Evolutionary conservation across 1,140 invertebrate species (phyloP), one percentile per base, ranked within the genome.

Genomic region (Drosophila arawakana): DNA sequence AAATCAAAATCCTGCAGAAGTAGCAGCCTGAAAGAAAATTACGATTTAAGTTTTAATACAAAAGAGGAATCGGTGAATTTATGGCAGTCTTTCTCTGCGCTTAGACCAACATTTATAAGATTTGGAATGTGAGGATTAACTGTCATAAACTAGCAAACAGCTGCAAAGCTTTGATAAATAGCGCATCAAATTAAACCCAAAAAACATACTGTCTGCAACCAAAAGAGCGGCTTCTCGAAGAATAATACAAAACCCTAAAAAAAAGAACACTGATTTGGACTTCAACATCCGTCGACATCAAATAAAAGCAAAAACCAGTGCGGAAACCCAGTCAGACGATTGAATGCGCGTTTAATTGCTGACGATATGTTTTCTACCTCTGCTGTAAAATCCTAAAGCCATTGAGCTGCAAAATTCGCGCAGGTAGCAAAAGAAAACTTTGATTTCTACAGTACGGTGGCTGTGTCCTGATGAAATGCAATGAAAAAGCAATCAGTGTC

Each of bases 311-410:
- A 59, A 43, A 55, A 43, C 41, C 11, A 15, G 43, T 47, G 46
- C 39, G n/a, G 41, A 43, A 72, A 54, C 62, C 67, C 76, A 80
- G 80, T 73, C 81, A 77, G 81, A 76, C 65, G 81, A 84, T 81
- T 85, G 81, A 85, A 85, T 85, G 81, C 75, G 47, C 70, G 78
- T 81, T 85, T 85, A 85, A 85, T 85, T 85, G 81, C 81, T 85
- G 81, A 75, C 81, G 81, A 85, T 84, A 85, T 84, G 81, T 84
- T 85, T 70, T 37, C 57, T 76, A 44, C 2, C 41, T 43, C 41
- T 10, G 41, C 11, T 43, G 9, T 43, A 43, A 30, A 43, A 43
- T 52, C 50, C 21, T 52, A 37, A 18, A 63, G 50, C 63, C 78
- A 78, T 80, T 78, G 60, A 85, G 63, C 66, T 76, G 81, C 71